Evolutionary conservation across 2,113 vertebrate species (phyloP).

Genomic region (Corythaixoides concolor): DNA sequence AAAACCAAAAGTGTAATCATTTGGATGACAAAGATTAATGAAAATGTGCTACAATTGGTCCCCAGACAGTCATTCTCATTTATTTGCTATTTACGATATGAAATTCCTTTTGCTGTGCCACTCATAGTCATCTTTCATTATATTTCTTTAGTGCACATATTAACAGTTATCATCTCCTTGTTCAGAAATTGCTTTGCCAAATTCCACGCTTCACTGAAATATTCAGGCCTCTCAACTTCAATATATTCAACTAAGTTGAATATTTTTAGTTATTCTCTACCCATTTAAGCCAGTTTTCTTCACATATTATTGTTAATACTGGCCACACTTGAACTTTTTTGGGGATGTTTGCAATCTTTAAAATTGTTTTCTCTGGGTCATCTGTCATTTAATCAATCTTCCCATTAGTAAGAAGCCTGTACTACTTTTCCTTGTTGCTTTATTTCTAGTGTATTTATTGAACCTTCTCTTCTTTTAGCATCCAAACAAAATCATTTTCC

Average conservation of each 20-base stretch:
- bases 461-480: neutral
- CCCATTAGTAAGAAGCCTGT: neutral
- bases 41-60: neutral
- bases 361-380: neutral
- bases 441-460: neutral
- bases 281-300: neutral
- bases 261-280: neutral
- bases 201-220: neutral
- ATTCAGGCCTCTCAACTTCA: neutral
- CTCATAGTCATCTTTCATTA: neutral
- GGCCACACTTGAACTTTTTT: neutral
- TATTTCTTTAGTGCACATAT: neutral
- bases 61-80: neutral
- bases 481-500: neutral
- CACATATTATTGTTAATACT: neutral
- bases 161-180: neutral
- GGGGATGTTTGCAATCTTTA: neutral
- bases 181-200: neutral
- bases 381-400: neutral
- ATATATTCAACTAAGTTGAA: neutral
- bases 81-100: neutral
- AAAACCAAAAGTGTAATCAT: slow-evolving; percentile 32
- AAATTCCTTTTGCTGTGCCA: neutral
- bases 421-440: neutral
- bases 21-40: neutral